Evolutionary conservation across 2,113 vertebrate genomes (phyloP), one percentile per base, ranked within the genome.

Genomic region (Daphoenositta chrysoptera): DNA sequence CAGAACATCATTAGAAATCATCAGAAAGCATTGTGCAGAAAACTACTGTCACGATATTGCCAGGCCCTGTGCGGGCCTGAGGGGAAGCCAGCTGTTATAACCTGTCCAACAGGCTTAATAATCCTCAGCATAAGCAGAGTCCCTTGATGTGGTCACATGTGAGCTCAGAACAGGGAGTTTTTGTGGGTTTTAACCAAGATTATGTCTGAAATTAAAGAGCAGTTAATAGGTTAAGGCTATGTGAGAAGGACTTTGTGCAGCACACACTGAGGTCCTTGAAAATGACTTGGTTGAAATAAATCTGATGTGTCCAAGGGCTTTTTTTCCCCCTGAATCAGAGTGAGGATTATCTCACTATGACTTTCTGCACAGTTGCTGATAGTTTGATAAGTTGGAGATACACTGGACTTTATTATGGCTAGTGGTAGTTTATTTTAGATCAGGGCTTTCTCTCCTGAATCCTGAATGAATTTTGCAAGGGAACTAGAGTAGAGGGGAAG

Each of bases 331-430:
- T 33, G 40, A 47, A 63, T 42, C 24, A 1, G 39, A 50, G 56
- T 4, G 10, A 89, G 58, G 40, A 50, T 39, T 63, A 9, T 21
- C 30, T 84, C 87, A 87, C 66, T 71, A 13, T 31, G 24, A 89
- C 80, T 93, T 92, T 95, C 61, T 93, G 73, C 69, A 76, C 22
- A 24, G 63, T 71, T 85, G 35, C 76, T 94, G 77, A 88, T 66
- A 87, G 79, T 81, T 90, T 27, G 37, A 57, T 88, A 82, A 91
- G 57, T 18, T 68, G 65, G 63, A 83, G 40, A 72, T 9, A 90
- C 11, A 15, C 23, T 50, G 39, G 51, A 9, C 82, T 96, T 61
- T 97, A 37, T 97, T 97, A 95, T 95, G 97, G 86, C 96, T 96
- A 87, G 78, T 31, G 8, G 37, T 37, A 27, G 39, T 86, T 95